phyloP scores from a whole-genome alignment of 2,113 vertebrate species.

The Pseudolaguvia tuberculata region DNA sequence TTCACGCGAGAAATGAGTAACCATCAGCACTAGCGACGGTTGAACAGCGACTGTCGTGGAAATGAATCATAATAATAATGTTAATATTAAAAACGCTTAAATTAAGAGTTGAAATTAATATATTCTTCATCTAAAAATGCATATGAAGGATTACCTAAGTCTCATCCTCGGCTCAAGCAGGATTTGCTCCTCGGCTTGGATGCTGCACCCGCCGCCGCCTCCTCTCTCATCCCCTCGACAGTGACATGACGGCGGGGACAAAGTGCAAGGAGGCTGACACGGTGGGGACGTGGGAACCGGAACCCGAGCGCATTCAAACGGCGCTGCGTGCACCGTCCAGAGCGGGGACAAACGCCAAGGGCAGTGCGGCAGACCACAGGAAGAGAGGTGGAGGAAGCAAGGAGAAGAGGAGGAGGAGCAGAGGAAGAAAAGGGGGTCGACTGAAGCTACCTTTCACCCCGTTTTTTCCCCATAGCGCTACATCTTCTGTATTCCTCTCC shows the following conservation, averaged over 20 bases:
- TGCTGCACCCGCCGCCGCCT: slow-evolving; percentile 14
- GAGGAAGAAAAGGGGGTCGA: slow-evolving; percentile 45
- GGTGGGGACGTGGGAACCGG: slow-evolving; percentile 61
- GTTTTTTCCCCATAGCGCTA: background rate
- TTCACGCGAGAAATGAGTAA: background rate
- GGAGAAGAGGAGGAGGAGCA: slow-evolving; percentile 49
- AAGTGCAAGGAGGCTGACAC: slow-evolving; percentile 61
- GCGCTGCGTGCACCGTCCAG: slow-evolving; percentile 60
- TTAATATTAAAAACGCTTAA: background rate
- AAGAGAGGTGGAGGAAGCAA: slow-evolving; percentile 57
- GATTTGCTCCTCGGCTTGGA: slow-evolving; percentile 44
- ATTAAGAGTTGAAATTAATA: background rate
- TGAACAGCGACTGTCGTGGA: slow-evolving; percentile 53
- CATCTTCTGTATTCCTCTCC: background rate
- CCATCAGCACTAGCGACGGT: slow-evolving; percentile 64
- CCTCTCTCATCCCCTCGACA: slow-evolving; percentile 56
- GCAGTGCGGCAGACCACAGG: slow-evolving; percentile 72
- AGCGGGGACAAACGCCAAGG: slow-evolving; percentile 71
- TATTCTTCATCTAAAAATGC: slow-evolving; percentile 4
- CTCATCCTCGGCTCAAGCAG: slow-evolving; percentile 14
- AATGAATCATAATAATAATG: too few relatives aligned
- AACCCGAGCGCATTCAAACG: slow-evolving; percentile 42
- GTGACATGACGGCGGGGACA: slow-evolving; percentile 72
- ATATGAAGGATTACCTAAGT: background rate
- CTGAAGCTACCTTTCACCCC: slow-evolving; percentile 51